Percentiles rank a stretch among this genome's conserved stretches.
These are phyloP conservation scores for Eulemur coronatus DNA, from an alignment of 2,797 vertebrate genomes.

Conservation along the genomic window DNA sequence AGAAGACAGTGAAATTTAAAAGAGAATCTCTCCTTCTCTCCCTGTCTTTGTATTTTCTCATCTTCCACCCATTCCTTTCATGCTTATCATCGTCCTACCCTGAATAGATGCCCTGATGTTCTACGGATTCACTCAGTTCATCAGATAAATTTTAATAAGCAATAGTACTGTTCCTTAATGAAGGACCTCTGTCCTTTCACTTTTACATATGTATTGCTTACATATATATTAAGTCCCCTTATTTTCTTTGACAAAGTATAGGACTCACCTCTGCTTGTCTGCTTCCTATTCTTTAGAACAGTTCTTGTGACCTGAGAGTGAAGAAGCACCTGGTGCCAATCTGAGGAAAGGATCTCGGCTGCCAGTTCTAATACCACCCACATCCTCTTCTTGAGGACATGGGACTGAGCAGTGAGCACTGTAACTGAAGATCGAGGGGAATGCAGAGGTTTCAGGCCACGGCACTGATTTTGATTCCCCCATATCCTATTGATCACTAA, in stretches of 20 bases:
- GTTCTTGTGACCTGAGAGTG: slow-evolving; percentile 43
- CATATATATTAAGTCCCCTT: background rate
- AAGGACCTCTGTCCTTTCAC: slow-evolving; percentile 12
- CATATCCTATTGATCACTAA: background rate
- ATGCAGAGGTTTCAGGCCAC: slow-evolving; percentile 21
- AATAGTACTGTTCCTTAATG: background rate
- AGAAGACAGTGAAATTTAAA: background rate
- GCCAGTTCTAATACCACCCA: slow-evolving; percentile 27
- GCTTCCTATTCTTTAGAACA: slow-evolving; percentile 54
- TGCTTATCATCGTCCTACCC: background rate
- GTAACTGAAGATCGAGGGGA: background rate
- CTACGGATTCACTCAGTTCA: background rate
- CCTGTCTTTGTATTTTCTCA: slow-evolving; percentile 17
- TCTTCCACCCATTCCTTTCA: slow-evolving; percentile 32
- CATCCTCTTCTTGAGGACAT: slow-evolving; percentile 50
- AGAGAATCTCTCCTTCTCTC: background rate
- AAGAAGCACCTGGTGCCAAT: slow-evolving; percentile 28
- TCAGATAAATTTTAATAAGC: slow-evolving; percentile 11
- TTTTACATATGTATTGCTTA: background rate
- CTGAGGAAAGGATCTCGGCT: slow-evolving; percentile 41
- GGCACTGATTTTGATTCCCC: background rate
- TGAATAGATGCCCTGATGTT: background rate
- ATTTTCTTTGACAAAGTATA: background rate
- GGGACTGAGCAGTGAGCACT: slow-evolving; percentile 33
- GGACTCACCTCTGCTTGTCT: slow-evolving; percentile 54